Base-by-base conservation (phyloP, 2,888 invertebrate species). In the Notodonta dromedarius region DNA sequence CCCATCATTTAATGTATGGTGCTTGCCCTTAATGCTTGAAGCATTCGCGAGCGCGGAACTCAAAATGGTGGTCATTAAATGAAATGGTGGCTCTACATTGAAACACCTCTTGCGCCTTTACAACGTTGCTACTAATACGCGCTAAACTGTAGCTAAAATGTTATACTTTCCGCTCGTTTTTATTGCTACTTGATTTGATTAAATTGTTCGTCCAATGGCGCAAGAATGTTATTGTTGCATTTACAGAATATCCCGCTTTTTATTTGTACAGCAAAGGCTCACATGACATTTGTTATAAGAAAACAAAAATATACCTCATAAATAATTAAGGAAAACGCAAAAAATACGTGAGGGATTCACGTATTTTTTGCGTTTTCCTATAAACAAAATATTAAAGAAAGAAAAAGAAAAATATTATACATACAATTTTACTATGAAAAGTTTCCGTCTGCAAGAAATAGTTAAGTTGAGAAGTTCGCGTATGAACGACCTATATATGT, bases 21-120 rank as follows among this genome's bases (percentile, higher is more conserved):
- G 66, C 78, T 78, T 74, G 70, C 67, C 71, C 71, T 74, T 71
- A 79, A 82, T 74, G 73, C 70, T 70, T 69, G 66, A 76, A 79
- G 73, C 75, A 76, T 77, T 78, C 75, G 75, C 76, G 69, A 77
- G 77, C 71, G 77, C 70, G 75, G 77, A 78, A 78, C 80, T 82
- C 72, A 76, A 74, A 79, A 86, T 82, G 79, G 67, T 73, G 62
- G 73, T 70, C 82, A 80, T 85, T 84, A 83, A 82, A 82, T 65
- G 73, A 77, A 85, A 84, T 80, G 80, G 72, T 66, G 70, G 24
- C 74, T 78, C 72, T 69, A 78, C 76, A 82, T 77, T 82, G 77
- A 80, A 82, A 81, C 79, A 81, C 76, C 76, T 81, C 74, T 63
- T 55, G 68, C 67, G 66, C 39, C 59, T 63, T 59, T 57, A 56